phyloP scores from a whole-genome alignment of 2,888 invertebrate genomes.

The Timema podura region DNA sequence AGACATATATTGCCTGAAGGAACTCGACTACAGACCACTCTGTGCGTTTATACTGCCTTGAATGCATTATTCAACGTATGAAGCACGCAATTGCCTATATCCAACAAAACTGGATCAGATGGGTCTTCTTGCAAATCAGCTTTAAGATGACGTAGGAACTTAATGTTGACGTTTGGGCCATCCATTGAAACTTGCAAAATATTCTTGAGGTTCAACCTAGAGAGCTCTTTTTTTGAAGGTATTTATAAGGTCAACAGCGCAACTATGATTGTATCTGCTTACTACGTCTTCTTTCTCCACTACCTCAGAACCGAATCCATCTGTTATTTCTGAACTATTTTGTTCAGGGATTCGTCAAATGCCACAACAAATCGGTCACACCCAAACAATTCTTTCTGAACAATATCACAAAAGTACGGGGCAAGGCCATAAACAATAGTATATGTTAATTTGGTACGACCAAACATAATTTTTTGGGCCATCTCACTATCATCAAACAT shows the following conservation, averaged over 20 bases:
- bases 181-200: neutral
- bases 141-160: constrained; percentile 1
- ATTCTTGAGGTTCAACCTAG: neutral
- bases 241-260: constrained; percentile 1
- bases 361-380: neutral
- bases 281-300: neutral
- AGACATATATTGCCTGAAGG: constrained; percentile 24
- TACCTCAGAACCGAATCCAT: constrained; percentile 5
- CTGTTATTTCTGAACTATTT: constrained; percentile 1
- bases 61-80: constrained; percentile 10
- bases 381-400: neutral
- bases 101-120: constrained; percentile 6
- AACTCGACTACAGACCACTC: neutral
- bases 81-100: neutral
- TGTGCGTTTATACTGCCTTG: neutral
- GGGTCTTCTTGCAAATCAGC: constrained; percentile 7
- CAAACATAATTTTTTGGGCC: no score
- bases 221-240: neutral
- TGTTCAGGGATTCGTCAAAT: constrained; percentile 10
- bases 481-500: no score
- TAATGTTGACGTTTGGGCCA: constrained; percentile 2
- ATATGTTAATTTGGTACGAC: no score
- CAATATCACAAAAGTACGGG: no score
- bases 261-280: neutral
- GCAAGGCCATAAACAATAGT: no score